phyloP scores from a whole-genome alignment of 2,888 invertebrate genomes.

The Epinotia bilunana region DNA sequence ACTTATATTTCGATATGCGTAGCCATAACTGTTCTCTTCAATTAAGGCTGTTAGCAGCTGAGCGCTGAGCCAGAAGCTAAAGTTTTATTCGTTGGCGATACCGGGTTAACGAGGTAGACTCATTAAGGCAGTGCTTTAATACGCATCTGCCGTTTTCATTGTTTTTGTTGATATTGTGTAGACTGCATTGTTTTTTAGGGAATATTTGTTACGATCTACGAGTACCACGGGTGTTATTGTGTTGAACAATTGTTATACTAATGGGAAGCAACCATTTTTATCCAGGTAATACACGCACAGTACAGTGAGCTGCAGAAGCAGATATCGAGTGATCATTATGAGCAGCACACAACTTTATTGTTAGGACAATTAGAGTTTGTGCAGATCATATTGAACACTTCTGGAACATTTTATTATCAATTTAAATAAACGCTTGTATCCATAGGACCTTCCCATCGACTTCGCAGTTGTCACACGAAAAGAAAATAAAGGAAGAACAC shows the following conservation, averaged over 20 bases:
- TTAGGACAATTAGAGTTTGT: too few relatives aligned
- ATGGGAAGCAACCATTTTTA: background rate
- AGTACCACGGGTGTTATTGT: background rate
- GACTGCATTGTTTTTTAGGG: conserved; percentile 4
- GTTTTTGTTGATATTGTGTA: background rate
- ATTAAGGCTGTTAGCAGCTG: conserved; percentile 24
- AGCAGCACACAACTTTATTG: too few relatives aligned
- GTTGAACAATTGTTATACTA: background rate
- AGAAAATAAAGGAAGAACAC: background rate
- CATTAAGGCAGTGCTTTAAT: conserved; percentile 6
- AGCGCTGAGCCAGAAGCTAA: conserved; percentile 15
- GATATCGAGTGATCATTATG: too few relatives aligned
- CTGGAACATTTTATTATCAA: too few relatives aligned
- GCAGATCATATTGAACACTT: too few relatives aligned
- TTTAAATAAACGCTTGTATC: too few relatives aligned
- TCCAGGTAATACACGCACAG: background rate
- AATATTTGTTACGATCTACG: conserved; percentile 2
- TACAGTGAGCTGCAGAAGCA: background rate
- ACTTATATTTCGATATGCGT: background rate
- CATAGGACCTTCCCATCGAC: background rate
- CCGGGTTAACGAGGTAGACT: conserved; percentile 29
- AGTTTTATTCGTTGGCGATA: conserved; percentile 36
- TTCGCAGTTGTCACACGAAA: background rate
- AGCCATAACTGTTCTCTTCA: background rate
- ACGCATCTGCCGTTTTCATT: background rate